A percentile compares a stretch with the other conserved stretches of the same genome.
phyloP scores from a whole-genome alignment of 2,797 vertebrate genomes.

The Syndactyla subalaris region DNA sequence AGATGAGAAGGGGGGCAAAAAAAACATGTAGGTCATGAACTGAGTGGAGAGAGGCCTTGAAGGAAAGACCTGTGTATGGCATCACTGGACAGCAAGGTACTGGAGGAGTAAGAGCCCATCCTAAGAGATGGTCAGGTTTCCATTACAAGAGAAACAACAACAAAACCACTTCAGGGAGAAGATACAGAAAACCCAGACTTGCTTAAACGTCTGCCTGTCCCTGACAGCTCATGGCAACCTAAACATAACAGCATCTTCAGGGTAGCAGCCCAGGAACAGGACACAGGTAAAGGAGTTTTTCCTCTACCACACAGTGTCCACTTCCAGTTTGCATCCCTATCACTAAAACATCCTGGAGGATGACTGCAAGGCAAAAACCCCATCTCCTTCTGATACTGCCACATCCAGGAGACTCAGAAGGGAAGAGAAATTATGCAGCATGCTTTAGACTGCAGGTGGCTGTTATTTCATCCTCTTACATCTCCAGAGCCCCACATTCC shows the following conservation, averaged over 20 bases:
- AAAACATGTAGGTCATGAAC: background rate
- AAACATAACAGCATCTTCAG: background rate
- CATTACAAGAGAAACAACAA: background rate
- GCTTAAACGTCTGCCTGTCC: background rate
- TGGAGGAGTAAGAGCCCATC: background rate
- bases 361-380: background rate
- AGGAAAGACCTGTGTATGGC: background rate
- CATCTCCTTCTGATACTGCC: background rate
- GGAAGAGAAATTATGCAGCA: background rate
- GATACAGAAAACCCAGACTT: background rate
- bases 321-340: background rate
- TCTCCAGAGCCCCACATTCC: rapidly evolving
- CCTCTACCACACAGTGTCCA: background rate
- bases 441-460: background rate
- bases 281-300: background rate
- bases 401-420: background rate
- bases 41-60: background rate
- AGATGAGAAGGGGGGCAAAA: background rate
- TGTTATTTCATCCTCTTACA: background rate
- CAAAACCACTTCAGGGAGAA: background rate
- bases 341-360: background rate
- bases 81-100: background rate
- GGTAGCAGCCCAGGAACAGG: background rate
- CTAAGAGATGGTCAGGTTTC: background rate
- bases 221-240: background rate